phyloP scores from a whole-genome alignment of 1,140 invertebrate species.

The Nasonia giraulti region DNA sequence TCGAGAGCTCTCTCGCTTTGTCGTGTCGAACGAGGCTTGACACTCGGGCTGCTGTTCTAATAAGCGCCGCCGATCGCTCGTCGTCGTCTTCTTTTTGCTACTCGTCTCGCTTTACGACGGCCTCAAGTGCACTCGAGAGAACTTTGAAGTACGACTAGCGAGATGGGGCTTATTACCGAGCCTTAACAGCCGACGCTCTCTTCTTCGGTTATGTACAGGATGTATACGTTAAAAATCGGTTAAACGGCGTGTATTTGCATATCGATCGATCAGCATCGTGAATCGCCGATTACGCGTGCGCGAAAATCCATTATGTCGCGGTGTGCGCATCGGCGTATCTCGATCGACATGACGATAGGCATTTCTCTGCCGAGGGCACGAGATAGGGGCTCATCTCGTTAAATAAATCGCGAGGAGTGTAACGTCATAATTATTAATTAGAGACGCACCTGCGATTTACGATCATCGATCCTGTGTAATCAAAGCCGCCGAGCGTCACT shows the following conservation, averaged over 20 bases:
- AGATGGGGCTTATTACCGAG: no score
- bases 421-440: conserved; percentile 44
- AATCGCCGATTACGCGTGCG: neutral
- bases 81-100: neutral
- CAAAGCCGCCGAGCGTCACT: neutral
- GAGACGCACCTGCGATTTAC: neutral
- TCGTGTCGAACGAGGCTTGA: no score
- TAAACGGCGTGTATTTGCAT: no score
- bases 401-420: neutral
- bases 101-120: neutral
- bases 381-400: neutral
- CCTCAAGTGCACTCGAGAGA: neutral
- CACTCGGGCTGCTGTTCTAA: neutral
- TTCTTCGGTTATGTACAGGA: no score
- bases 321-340: neutral
- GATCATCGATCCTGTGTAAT: neutral
- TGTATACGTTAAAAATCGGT: no score
- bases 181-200: no score
- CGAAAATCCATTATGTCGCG: conserved; percentile 29
- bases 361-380: neutral
- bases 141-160: no score
- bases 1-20: no score
- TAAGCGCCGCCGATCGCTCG: neutral
- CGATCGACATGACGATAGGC: neutral
- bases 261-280: neutral